A percentile compares a stretch with the other conserved stretches of the same genome.
phyloP scores from a whole-genome alignment of 2,797 vertebrate species.

The Poeciliopsis infans region DNA sequence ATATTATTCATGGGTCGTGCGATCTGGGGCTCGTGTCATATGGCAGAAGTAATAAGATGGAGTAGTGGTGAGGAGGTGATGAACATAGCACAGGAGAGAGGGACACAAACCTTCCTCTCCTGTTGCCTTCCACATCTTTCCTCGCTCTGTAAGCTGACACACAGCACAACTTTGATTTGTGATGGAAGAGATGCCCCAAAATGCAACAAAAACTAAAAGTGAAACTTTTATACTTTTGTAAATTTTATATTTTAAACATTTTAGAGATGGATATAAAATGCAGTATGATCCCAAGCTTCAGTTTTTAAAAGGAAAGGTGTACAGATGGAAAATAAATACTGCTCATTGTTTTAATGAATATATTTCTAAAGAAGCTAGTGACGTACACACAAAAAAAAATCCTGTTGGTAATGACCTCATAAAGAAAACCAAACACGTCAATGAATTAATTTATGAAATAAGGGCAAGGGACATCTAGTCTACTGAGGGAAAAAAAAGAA shows the following conservation, averaged over 20 bases:
- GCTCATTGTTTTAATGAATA: neutral
- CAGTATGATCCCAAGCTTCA: neutral
- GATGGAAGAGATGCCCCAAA: constrained; percentile 45
- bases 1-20: constrained; percentile 86
- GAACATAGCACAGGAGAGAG: constrained; percentile 61
- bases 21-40: constrained; percentile 79
- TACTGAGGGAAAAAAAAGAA: neutral
- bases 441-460: neutral
- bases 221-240: constrained; percentile 60
- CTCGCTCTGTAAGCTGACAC: constrained; percentile 48
- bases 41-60: constrained; percentile 84
- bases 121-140: constrained; percentile 39
- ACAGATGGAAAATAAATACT: neutral
- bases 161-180: constrained; percentile 63
- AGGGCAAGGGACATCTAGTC: neutral
- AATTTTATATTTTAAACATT: constrained; percentile 35
- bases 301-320: neutral
- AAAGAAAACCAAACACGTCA: neutral
- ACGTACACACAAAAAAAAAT: neutral
- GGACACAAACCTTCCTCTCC: constrained; percentile 58
- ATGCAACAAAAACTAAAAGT: constrained; percentile 37
- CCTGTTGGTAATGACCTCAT: neutral
- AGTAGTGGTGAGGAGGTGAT: constrained; percentile 77
- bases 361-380: neutral
- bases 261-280: neutral